Percentiles rank a stretch among this genome's conserved stretches.
These are phyloP conservation scores for Eidolon dupreanum DNA, from an alignment of 2,797 vertebrate genomes.

Conservation along the genomic window DNA sequence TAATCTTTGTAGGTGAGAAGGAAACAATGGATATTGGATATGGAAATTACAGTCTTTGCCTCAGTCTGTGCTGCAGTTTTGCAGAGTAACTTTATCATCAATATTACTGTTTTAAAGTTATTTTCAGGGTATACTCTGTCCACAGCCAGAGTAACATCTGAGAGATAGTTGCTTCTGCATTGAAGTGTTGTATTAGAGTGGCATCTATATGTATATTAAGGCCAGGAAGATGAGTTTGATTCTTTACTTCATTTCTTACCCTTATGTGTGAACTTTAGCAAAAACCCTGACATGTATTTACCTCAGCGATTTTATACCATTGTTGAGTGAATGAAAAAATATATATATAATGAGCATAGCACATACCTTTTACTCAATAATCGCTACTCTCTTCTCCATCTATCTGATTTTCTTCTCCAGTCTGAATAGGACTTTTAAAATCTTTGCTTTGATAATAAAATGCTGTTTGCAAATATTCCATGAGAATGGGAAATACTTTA, in stretches of 20 bases:
- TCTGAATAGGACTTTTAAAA: neutral
- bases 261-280: neutral
- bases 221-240: neutral
- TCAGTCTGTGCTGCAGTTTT: neutral
- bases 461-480: neutral
- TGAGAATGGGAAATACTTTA: neutral
- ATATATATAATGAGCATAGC: neutral
- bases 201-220: neutral
- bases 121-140: neutral
- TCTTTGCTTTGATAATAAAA: neutral
- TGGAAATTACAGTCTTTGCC: neutral
- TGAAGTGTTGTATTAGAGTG: neutral
- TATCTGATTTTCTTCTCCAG: neutral
- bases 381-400: neutral
- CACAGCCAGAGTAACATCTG: neutral
- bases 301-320: neutral
- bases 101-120: neutral
- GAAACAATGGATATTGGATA: neutral
- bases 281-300: neutral
- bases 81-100: neutral
- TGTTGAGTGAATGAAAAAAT: neutral
- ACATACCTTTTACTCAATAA: neutral
- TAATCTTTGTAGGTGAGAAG: neutral
- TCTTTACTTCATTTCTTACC: neutral
- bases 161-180: neutral